Evolutionary conservation across 2,888 invertebrate genomes (phyloP), one percentile per base, ranked within the genome.

Genomic region (Leptinotarsa peninsularis): DNA sequence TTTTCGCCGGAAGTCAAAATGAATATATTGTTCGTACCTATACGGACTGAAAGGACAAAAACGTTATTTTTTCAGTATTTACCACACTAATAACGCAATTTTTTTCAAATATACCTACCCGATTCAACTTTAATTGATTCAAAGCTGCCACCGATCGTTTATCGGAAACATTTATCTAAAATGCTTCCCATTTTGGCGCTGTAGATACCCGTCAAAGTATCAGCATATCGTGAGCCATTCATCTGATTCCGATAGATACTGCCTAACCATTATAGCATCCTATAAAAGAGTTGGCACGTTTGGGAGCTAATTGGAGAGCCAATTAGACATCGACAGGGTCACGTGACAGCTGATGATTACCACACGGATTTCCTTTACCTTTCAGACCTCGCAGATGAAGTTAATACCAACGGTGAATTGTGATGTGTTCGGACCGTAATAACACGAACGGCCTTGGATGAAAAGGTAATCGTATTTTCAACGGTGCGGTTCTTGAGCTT

Each of bases 251-350:
- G 76, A 79, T 75, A 75, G 78, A 75, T 75, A 73, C 74, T 71
- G 77, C 73, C 63, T 76, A 79, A 79, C 76, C 76, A 79, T 79
- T 76, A 79, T 78, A 76, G 76, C 76, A n/a, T 74, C 77, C 77
- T 77, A 71, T 78, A 79, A 80, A 79, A 79, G 77, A 77, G 67
- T 77, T 78, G 71, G 78, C 80, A 79, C 80, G 80, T 80, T 79
- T 79, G 67, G 76, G 56, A 72, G 74, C 80, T 80, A 80, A 80
- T 80, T 79, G 80, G 80, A 75, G 71, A 75, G 72, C 76, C 80
- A 76, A 78, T 80, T 80, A 80, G 76, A 76, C 78, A 72, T 72
- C 74, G 73, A 70, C 67, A 56, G 54, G 66, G 75, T 75, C 76
- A 78, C 73, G 76, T 75, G 76, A 75, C 71, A 66, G 74, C 67